phyloP scores from a whole-genome alignment of 2,888 invertebrate species.

The Heterodera filipjevi region DNA sequence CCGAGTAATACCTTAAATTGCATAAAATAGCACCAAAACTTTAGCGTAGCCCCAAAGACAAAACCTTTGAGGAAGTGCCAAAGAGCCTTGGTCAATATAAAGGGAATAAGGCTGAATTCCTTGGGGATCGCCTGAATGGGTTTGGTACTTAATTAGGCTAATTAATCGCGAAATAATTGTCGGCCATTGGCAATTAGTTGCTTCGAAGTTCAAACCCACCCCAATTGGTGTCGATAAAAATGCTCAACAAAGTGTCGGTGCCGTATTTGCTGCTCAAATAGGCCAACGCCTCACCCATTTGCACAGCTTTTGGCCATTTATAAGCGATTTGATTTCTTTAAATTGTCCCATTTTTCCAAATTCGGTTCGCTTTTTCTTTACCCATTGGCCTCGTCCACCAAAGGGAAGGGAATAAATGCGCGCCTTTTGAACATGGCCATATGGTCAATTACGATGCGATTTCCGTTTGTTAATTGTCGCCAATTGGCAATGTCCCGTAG shows the following conservation, averaged over 20 bases:
- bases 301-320: background rate
- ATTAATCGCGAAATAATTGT: no score
- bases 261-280: slow-evolving; percentile 18
- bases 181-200: no score
- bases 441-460: background rate
- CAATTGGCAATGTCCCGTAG: background rate
- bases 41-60: background rate
- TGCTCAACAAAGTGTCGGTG: slow-evolving; percentile 22
- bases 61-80: slow-evolving; percentile 25
- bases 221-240: slow-evolving; percentile 34
- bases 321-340: background rate
- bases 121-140: slow-evolving; percentile 35
- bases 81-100: slow-evolving; percentile 28
- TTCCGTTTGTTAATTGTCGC: background rate
- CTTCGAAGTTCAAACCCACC: background rate
- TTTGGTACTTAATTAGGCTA: no score
- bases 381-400: background rate
- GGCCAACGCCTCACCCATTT: slow-evolving; percentile 21
- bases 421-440: background rate
- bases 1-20: slow-evolving; percentile 14
- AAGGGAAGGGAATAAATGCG: background rate
- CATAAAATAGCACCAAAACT: background rate
- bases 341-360: background rate
- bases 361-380: background rate
- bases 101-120: slow-evolving; percentile 24